Base-by-base conservation (phyloP, 2,113 vertebrate species). In the Pampusana beccarii region DNA sequence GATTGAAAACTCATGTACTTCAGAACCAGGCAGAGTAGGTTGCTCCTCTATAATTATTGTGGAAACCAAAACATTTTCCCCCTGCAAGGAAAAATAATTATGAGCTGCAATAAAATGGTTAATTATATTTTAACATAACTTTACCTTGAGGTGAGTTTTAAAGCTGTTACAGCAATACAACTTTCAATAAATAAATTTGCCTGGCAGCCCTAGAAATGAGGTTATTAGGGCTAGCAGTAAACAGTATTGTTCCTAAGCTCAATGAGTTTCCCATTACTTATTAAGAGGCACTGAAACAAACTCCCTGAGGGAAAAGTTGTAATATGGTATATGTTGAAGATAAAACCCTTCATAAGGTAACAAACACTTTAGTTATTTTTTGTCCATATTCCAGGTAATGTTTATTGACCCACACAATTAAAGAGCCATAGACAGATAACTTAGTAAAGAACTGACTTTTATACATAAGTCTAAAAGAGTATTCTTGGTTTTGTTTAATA, bases 41-140 rank as follows among this genome's bases (percentile, higher is more conserved):
- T 5, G 13, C 51, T 94, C 28, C 21, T 91, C 34, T 82, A 29
- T 82, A 95, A 69, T 95, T 92, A 91, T 73, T 79, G 34, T 70
- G 17, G 65, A 92, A 96, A 80, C 57, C 64, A 95, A 96, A 95
- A 71, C 46, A 90, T 91, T 96, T 96, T 92, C 80, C 25, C 9
- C 67, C 92, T 96, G 83, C 69, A 84, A 96, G 90, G 72, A 90
- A 97, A 95, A 94, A 86, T 74, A 96, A 94, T 95, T 91, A 91
- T 57, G 58, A 93, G 24, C 50, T 86, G 57, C 80, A 91, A 94
- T 93, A 96, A 96, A 96, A 84, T 80, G 61, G 88, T 96, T 97
- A 97, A 96, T 97, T 96, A 82, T 95, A 90, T 94, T 95, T 96
- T 94, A 94, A 94, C 57, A 79, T 87, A 93, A 93, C 70, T 92